Evolutionary conservation across 2,113 vertebrate genomes (phyloP).

Genomic region (Sminthopsis crassicaudata): DNA sequence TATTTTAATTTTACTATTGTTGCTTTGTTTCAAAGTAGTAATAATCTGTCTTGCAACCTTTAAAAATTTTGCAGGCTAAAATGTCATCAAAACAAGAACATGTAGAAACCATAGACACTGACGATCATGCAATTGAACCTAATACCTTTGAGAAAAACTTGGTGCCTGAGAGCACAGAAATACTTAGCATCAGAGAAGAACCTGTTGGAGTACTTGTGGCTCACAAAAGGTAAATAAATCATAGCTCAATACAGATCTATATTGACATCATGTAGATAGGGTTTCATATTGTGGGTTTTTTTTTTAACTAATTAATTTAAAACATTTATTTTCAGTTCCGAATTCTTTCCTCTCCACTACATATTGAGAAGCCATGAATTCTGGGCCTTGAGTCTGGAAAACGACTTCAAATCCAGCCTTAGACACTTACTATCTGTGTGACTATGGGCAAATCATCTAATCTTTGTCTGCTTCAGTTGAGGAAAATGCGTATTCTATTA

Average conservation of each 20-base stretch:
- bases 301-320: not conserved
- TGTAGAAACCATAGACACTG: conserved; percentile 18
- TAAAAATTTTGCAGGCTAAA: conserved; percentile 29
- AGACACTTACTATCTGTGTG: not conserved
- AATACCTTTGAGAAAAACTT: conserved; percentile 5
- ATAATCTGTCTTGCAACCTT: not conserved
- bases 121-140: not conserved
- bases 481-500: no score
- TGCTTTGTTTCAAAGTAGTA: not conserved
- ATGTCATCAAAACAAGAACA: conserved; percentile 34
- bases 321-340: not conserved
- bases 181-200: conserved; percentile 34
- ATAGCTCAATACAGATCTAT: not conserved
- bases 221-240: conserved; percentile 48
- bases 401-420: not conserved
- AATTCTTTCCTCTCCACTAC: not conserved
- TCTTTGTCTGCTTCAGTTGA: not conserved
- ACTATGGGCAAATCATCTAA: not conserved
- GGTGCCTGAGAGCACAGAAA: not conserved
- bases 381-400: not conserved
- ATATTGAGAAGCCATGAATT: not conserved
- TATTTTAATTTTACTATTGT: not conserved
- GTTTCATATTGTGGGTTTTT: not conserved
- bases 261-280: not conserved
- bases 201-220: conserved; percentile 10